Base-by-base conservation (phyloP, 2,797 vertebrate species). In the Gymnothorax javanicus region DNA sequence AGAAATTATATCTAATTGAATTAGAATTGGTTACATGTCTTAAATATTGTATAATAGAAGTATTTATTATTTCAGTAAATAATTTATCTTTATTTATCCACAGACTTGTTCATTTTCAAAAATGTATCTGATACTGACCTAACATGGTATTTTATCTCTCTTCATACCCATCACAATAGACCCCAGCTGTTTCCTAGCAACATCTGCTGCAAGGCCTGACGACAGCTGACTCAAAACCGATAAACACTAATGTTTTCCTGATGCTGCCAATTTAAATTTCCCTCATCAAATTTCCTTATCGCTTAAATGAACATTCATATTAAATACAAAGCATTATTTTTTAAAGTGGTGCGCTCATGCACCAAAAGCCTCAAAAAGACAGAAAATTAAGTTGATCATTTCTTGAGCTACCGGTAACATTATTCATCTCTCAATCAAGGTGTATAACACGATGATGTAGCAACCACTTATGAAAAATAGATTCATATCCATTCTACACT, bases 151-250 rank as follows among this genome's bases (percentile, higher is more conserved):
- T 33, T 12, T 73, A 4, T 33, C 33, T 17, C 69, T 73, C n/a
- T 25, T 69, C 67, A 69, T 25, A 11, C n/a, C 25, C 23, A 12
- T 27, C 25, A 33, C 69, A 15, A 73, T 43, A 27, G 69, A 13
- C 69, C 25, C 67, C 25, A 27, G 67, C 69, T 73, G 69, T 73
- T 43, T 73, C 69, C 69, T 73, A 73, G 69, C 69, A 73, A 73
- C 69, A 73, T 73, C 69, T 73, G 69, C 27, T 33, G 27, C 27
- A 73, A 27, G 69, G 27, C 25, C 69, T 33, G 25, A 73, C 69
- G 33, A 9, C 9, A 27, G 25, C 11, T 3, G 69, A 73, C 69
- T 73, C 69, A 33, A 73, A 27, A 27, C 67, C 23, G 62, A 67
- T 11, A 25, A 69, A 7, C 9, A 2, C 33, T 33, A 13, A 73